These are phyloP conservation scores for Chorisops tibialis DNA, from an alignment of 2,888 invertebrate genomes.

Conservation along the genomic window DNA sequence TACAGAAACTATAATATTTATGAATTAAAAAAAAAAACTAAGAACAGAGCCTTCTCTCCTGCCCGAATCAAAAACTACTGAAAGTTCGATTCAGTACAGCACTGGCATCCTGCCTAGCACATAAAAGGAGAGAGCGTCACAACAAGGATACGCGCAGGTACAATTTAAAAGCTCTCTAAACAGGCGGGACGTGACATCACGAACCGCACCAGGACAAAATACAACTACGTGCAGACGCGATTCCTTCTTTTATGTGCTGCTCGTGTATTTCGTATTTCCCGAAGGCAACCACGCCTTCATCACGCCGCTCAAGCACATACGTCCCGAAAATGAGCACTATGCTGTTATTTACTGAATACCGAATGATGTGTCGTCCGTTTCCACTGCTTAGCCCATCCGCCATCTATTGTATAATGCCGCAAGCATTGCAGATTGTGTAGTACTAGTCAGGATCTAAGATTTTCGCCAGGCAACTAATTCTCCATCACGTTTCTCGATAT, in stretches of 20 bases:
- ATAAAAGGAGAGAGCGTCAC: neutral
- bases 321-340: slow-evolving; percentile 1
- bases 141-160: slow-evolving; percentile 6
- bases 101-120: neutral
- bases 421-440: slow-evolving; percentile 19
- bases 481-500: slow-evolving; percentile 28
- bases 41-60: no score
- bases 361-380: slow-evolving; percentile 21
- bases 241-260: slow-evolving; percentile 25
- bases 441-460: slow-evolving; percentile 28
- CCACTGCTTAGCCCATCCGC: neutral
- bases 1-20: no score
- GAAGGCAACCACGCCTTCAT: slow-evolving; percentile 26
- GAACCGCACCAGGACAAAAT: slow-evolving; percentile 31
- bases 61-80: no score
- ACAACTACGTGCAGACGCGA: slow-evolving; percentile 32
- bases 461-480: slow-evolving; percentile 21
- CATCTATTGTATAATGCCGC: neutral
- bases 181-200: slow-evolving; percentile 35
- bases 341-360: slow-evolving; percentile 30
- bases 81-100: neutral
- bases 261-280: slow-evolving; percentile 11
- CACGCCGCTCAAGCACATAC: slow-evolving; percentile 11
- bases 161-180: slow-evolving; percentile 9
- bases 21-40: no score